A percentile compares a stretch with the other conserved stretches of the same genome.
phyloP scores from a whole-genome alignment of 2,113 vertebrate species.

The Syrmaticus mikado region DNA sequence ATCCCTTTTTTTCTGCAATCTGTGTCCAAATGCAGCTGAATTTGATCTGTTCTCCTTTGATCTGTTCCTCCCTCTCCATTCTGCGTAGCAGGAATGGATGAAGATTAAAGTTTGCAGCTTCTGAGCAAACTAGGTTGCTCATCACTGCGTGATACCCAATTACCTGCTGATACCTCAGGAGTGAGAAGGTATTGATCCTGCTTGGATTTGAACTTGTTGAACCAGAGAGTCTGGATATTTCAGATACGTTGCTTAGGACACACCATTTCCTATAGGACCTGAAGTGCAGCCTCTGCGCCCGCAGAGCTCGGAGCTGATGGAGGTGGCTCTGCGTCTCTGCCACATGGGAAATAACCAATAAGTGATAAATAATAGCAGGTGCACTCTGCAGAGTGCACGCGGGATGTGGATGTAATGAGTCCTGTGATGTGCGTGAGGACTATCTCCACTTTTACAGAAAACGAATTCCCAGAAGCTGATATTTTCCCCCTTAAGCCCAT shows the following conservation, averaged over 20 bases:
- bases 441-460: not conserved
- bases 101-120: conserved; percentile 70
- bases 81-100: conserved; percentile 18
- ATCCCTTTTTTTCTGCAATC: conserved; percentile 36
- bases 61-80: conserved; percentile 51
- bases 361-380: not conserved
- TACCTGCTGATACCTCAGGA: conserved; percentile 58
- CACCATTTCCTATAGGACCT: conserved; percentile 14
- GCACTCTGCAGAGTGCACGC: not conserved
- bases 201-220: conserved; percentile 53
- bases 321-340: not conserved
- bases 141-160: conserved; percentile 54
- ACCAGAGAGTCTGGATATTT: conserved; percentile 26
- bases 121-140: conserved; percentile 64
- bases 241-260: not conserved
- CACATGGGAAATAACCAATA: not conserved
- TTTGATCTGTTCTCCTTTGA: conserved; percentile 64
- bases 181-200: conserved; percentile 60
- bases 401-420: not conserved
- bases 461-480: not conserved
- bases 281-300: not conserved
- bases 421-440: not conserved
- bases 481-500: rapidly evolving
- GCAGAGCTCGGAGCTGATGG: rapidly evolving
- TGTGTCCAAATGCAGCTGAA: conserved; percentile 36